Evolutionary conservation across 2,797 vertebrate species (phyloP), one percentile per base, ranked within the genome.

Genomic region (Sebastes reedi): DNA sequence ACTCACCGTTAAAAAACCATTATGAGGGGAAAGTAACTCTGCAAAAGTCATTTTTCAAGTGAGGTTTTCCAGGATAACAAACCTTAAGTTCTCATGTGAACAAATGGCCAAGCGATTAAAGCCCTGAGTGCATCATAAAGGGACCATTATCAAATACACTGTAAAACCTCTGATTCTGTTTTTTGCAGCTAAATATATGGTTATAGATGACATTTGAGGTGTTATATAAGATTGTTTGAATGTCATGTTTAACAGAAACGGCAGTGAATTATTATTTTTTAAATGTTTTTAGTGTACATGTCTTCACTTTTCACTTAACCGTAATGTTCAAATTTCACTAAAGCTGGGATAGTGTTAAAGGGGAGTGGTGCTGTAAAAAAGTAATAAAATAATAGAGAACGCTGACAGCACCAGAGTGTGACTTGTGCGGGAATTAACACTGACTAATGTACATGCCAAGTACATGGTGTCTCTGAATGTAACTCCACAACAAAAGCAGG

Each of bases 51-150:
- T 92, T 92, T 92, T 89, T 92, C 88, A 90, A 73, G 69, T 90
- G 88, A 93, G 87, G 90, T 94, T 93, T 94, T 92, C 88, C 85
- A 92, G 87, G 75, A 88, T 88, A 92, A 93, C 87, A 92, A 91
- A 92, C 89, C 85, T 80, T 34, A 81, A 82, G 80, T 88, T 91
- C 90, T 89, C 88, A 89, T 81, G 85, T 80, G 87, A 91, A 87
- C 81, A 85, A 87, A 87, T 73, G 78, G 85, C 72, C 54, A 71
- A 90, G 65, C 36, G 25, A 90, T 89, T 87, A 91, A 91, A 93
- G 86, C 52, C 50, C 25, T 60, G 46, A 81, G 66, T 80, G 79
- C 39, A 72, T 72, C 72, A 87, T 88, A 88, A 92, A 89, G 79
- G 77, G 67, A 61, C 80, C 60, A 87, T 93, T 91, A 90, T 94